phyloP scores from a whole-genome alignment of 2,113 vertebrate species.

The Anolis carolinensis region DNA sequence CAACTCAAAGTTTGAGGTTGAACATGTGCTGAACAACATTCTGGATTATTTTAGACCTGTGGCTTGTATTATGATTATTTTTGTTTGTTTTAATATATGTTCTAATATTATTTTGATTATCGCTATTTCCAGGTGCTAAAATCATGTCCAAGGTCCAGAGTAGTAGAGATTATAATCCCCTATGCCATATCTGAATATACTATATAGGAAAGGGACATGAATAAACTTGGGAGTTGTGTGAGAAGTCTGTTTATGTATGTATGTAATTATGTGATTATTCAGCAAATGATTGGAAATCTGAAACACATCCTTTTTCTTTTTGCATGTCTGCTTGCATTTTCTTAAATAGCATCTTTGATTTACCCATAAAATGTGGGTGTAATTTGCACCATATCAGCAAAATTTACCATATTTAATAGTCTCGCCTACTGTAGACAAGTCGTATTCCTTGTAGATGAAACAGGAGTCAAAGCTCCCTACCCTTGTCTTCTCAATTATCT shows the following conservation, averaged over 20 bases:
- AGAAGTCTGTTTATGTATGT: not conserved
- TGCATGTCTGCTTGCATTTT: constrained; percentile 12
- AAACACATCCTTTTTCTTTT: constrained; percentile 13
- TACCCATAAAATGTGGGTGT: not conserved
- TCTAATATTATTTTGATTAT: not conserved
- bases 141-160: not conserved
- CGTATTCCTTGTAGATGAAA: constrained; percentile 2
- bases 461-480: not conserved
- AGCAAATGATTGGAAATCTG: constrained; percentile 25
- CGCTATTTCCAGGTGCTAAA: not conserved
- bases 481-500: not conserved
- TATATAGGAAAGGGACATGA: not conserved
- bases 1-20: not conserved
- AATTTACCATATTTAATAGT: constrained; percentile 22
- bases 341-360: constrained; percentile 11
- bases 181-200: fast-evolving
- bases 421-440: fast-evolving
- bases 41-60: not conserved
- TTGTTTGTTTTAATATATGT: not conserved
- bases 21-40: not conserved
- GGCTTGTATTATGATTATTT: not conserved
- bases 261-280: not conserved
- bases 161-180: not conserved
- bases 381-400: constrained; percentile 24
- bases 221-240: not conserved